A percentile compares a stretch with the other conserved stretches of the same genome.
Evolutionary conservation across 1,140 invertebrate species (phyloP).

Genomic region (Drosophila insularis): DNA sequence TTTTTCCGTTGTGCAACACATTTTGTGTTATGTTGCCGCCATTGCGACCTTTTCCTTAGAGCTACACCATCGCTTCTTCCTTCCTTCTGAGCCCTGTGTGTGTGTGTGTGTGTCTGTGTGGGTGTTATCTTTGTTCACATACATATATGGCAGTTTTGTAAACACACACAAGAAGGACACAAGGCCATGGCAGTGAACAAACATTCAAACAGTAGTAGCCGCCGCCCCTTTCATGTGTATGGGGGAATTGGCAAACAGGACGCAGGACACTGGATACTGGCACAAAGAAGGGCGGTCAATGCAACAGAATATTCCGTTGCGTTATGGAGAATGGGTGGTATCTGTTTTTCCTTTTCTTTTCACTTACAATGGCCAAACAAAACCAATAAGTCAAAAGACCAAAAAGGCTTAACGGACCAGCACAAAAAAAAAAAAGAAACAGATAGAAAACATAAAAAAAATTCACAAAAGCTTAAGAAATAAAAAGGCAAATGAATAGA

Average conservation of each 20-base stretch:
- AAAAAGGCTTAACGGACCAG: slow-evolving; percentile 76
- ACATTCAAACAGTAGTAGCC: slow-evolving; percentile 61
- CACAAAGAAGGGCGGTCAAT: neutral
- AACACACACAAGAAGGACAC: slow-evolving; percentile 43
- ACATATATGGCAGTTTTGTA: slow-evolving; percentile 38
- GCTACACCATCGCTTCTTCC: neutral
- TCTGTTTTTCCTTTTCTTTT: slow-evolving; percentile 28
- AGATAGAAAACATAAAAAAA: slow-evolving; percentile 58
- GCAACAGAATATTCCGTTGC: slow-evolving; percentile 43
- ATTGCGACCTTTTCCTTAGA: slow-evolving; percentile 48
- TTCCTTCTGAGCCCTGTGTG: neutral
- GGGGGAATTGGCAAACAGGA: slow-evolving; percentile 44
- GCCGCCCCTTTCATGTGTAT: slow-evolving; percentile 47
- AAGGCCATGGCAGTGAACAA: slow-evolving; percentile 55
- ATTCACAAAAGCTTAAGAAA: slow-evolving; percentile 42
- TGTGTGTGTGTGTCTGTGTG: neutral
- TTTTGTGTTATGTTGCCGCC: slow-evolving; percentile 23
- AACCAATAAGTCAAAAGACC: slow-evolving; percentile 80
- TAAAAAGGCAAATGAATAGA: slow-evolving; percentile 37
- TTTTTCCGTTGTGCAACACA: slow-evolving; percentile 51
- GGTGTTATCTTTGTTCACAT: slow-evolving; percentile 13
- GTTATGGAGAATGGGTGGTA: slow-evolving; percentile 15
- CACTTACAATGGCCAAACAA: slow-evolving; percentile 42
- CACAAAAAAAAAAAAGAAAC: neutral
- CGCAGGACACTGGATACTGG: slow-evolving; percentile 25